Percentiles rank a stretch among this genome's conserved stretches.
Conservation (phyloP, 1,140 invertebrate genomes). For the Melitaea cinxia region DNA sequence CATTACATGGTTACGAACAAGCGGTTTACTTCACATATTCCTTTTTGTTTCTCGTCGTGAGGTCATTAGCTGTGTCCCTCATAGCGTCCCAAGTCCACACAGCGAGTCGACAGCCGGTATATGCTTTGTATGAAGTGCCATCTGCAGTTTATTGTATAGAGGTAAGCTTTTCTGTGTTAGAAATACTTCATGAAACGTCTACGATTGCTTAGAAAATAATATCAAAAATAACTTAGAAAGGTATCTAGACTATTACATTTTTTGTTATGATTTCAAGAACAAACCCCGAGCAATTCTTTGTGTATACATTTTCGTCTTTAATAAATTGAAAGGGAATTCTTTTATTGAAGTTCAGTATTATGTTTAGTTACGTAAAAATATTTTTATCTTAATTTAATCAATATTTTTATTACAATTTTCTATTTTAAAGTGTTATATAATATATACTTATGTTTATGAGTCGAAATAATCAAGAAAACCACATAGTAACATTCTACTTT, state of each 20-base stretch:
- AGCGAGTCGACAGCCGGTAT: constrained; percentile 78
- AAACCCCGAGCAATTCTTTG: neutral
- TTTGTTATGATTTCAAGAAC: too few species aligned
- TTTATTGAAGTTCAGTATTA: neutral
- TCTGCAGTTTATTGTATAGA: constrained; percentile 81
- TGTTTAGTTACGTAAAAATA: too few species aligned
- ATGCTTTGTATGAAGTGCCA: constrained; percentile 82
- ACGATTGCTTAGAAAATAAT: too few species aligned
- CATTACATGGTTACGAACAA: constrained; percentile 76
- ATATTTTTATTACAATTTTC: too few species aligned
- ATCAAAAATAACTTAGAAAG: too few species aligned
- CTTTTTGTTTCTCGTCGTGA: constrained; percentile 81
- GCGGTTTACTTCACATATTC: constrained; percentile 83
- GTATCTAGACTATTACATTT: too few species aligned
- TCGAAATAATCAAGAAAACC: too few species aligned
- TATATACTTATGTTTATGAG: too few species aligned
- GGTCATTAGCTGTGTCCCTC: constrained; percentile 81
- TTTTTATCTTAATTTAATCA: too few species aligned
- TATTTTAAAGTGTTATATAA: too few species aligned
- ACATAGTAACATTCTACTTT: too few species aligned
- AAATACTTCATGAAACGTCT: too few species aligned
- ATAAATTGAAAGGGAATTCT: neutral
- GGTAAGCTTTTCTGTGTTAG: constrained; percentile 56
- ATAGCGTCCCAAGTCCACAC: constrained; percentile 82
- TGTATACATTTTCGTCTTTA: neutral